A percentile compares a stretch with the other conserved stretches of the same genome.
These are phyloP conservation scores for Morelia viridis DNA, from an alignment of 2,797 vertebrate species.

Conservation along the genomic window DNA sequence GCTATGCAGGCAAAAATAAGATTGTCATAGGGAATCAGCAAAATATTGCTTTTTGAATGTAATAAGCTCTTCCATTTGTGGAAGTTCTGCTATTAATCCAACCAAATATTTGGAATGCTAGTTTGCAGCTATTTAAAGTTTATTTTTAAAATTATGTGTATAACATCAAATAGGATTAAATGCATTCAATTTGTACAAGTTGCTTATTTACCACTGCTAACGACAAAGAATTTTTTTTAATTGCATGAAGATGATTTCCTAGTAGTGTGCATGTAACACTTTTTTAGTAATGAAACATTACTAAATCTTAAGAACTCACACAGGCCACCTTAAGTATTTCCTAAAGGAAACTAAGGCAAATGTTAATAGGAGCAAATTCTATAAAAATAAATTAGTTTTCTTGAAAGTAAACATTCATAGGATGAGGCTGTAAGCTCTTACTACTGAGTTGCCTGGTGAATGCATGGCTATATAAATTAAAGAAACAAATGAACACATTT, in stretches of 20 bases:
- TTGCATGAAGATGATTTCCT: background rate
- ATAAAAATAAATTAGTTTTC: background rate
- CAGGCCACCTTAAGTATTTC: background rate
- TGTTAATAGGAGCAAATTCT: too few species aligned
- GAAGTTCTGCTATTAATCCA: background rate
- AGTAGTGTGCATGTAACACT: slow-evolving; percentile 11
- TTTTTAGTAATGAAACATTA: background rate
- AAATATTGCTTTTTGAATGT: background rate
- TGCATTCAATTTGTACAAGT: background rate
- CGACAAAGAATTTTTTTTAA: background rate
- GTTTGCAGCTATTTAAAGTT: background rate
- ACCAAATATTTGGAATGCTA: background rate
- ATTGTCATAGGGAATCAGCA: background rate
- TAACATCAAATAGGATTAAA: background rate
- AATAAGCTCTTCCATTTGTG: background rate
- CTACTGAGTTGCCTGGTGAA: background rate
- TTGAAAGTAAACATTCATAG: background rate
- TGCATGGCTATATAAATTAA: background rate
- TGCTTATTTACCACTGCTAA: background rate
- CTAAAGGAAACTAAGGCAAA: background rate
- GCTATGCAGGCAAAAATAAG: slow-evolving; percentile 36
- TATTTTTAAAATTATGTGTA: background rate
- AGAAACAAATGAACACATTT: background rate
- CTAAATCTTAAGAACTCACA: slow-evolving; percentile 11
- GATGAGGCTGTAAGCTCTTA: background rate